Evolutionary conservation across 2,113 vertebrate genomes (phyloP), one percentile per base, ranked within the genome.

Genomic region (Catharus fuscescens): DNA sequence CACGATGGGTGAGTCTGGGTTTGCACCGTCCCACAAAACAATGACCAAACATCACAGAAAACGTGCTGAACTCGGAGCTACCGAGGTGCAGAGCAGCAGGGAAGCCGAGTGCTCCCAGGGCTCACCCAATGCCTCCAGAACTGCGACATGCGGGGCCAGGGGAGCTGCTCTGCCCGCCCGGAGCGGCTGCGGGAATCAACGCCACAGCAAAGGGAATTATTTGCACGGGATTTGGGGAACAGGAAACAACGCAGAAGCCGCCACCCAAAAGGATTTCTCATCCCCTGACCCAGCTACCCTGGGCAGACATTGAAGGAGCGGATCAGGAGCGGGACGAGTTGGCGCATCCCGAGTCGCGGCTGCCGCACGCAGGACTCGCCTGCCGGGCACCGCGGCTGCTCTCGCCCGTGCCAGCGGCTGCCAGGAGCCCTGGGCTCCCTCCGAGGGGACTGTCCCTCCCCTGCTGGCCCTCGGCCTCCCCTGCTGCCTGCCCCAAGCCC

Each of bases 251-350:
- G 6, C 65, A 66, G 52, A 36, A 38, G 40, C 40, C 20, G 7
- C 36, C 40, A 65, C 32, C 12, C n/a, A 12, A 34, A 64, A 69
- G n/a, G 44, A 65, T n/a, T 80, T 38, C 10, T 24, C 48, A 5
- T 3, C 59, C 54, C 34, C 8, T 17, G 17, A 3, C 71, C 29
- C 67, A 36, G 57, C 9, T 6, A 9, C 53, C 53, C 26, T 12
- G 62, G 38, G 20, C 54, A 44, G 67, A 5, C 7, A 8, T 6
- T 34, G 6, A 45, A 86, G 86, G 44, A 5, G 6, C 0, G 32
- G 18, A 1, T 9, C 23, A 34, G 53, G n/a, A 42, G 14, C 0
- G 2, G 57, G 34, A 32, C 0, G 0, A 31, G 16, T 34, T 0
- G 23, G 12, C 3, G 24, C 7, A 47, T 1, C 15, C 38, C 17